phyloP scores from a whole-genome alignment of 1,140 invertebrate species.

The Drosophila lacertosa region DNA sequence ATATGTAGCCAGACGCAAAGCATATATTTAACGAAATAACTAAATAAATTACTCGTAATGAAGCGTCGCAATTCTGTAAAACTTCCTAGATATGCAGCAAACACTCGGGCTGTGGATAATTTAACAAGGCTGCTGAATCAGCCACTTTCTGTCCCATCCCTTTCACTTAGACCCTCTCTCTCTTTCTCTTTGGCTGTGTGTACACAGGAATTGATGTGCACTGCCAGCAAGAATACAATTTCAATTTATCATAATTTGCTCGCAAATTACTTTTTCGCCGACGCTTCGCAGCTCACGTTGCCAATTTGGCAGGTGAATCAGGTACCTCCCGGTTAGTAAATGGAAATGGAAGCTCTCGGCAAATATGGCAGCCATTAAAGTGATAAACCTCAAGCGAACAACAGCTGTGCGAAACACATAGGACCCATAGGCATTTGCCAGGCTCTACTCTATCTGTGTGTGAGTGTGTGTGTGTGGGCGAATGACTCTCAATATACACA shows the following conservation, averaged over 20 bases:
- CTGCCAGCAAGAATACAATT: conserved; percentile 41
- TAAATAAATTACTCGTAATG: conserved; percentile 10
- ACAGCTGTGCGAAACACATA: conserved; percentile 45
- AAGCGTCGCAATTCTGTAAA: background rate
- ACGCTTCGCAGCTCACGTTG: conserved; percentile 63
- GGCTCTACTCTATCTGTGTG: background rate
- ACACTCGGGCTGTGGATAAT: too few species aligned
- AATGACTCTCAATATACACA: conserved; percentile 1
- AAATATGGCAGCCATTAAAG: conserved; percentile 78
- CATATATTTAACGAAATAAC: background rate
- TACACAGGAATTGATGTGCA: conserved; percentile 35
- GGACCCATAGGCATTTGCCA: conserved; percentile 32
- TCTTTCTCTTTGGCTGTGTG: background rate
- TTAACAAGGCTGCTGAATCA: background rate
- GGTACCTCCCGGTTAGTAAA: conserved; percentile 10
- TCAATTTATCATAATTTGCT: conserved; percentile 79
- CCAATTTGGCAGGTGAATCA: conserved; percentile 57
- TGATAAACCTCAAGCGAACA: conserved; percentile 64
- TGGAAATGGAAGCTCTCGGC: conserved; percentile 41
- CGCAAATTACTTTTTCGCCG: conserved; percentile 66
- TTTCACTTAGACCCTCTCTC: background rate
- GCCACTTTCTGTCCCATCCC: background rate
- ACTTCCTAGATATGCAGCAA: background rate
- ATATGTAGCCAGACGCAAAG: background rate
- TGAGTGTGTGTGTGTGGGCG: background rate